Evolutionary conservation across 2,888 invertebrate species (phyloP).

Genomic region (Macaria notata): DNA sequence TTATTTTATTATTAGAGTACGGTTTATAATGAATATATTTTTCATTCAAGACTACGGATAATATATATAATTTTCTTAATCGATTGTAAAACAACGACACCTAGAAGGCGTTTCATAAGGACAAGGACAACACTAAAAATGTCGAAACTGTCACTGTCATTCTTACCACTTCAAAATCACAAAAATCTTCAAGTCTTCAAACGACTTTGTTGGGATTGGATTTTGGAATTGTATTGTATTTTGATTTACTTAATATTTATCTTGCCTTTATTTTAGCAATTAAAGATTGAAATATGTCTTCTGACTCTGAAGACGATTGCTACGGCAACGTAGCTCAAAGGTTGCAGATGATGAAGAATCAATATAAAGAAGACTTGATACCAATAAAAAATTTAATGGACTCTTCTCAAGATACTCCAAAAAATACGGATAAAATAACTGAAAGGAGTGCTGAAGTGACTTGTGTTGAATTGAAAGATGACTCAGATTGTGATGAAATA

Average conservation of each 20-base stretch:
- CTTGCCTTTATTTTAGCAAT: background rate
- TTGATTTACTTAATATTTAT: background rate
- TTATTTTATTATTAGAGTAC: too few species aligned
- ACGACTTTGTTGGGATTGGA: too few species aligned
- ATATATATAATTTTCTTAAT: too few species aligned
- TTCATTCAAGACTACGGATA: too few species aligned
- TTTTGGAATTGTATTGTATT: too few species aligned
- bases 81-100: too few species aligned
- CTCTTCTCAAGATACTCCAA: constrained; percentile 29
- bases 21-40: too few species aligned
- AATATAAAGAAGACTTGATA: constrained; percentile 46
- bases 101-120: too few species aligned
- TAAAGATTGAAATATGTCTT: constrained; percentile 47
- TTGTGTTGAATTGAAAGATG: constrained; percentile 13
- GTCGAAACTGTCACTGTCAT: too few species aligned
- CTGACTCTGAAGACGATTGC: constrained; percentile 72
- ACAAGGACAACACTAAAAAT: too few species aligned
- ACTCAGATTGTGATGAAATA: constrained; percentile 36
- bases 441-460: constrained; percentile 6
- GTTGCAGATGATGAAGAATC: constrained; percentile 52
- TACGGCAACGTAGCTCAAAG: constrained; percentile 62
- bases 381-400: constrained; percentile 39
- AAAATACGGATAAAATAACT: constrained; percentile 20
- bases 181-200: too few species aligned
- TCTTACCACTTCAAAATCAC: too few species aligned